Conservation (phyloP, 2,888 invertebrate genomes). For the Heteropelma amictum region DNA sequence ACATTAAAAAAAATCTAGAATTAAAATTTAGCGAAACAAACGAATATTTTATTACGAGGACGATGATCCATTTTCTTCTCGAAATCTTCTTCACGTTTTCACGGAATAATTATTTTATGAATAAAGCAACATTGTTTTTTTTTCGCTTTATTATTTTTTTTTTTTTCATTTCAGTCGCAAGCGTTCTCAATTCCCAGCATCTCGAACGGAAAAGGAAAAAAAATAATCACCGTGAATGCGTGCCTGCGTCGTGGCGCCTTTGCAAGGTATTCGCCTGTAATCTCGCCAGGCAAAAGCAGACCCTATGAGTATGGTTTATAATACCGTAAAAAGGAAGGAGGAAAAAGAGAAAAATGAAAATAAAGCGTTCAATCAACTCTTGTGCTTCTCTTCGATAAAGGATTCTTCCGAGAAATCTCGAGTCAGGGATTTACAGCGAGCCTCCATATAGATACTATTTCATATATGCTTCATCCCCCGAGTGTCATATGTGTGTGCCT, state of each 20-base stretch:
- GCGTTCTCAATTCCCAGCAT: slow-evolving; percentile 18
- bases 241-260: slow-evolving; percentile 28
- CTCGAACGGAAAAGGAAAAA: background rate
- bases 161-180: background rate
- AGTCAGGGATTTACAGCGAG: slow-evolving; percentile 32
- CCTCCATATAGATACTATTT: slow-evolving; percentile 28
- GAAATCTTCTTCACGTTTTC: slow-evolving; percentile 5
- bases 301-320: slow-evolving; percentile 31
- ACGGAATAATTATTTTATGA: slow-evolving; percentile 25
- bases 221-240: slow-evolving; percentile 1
- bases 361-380: slow-evolving; percentile 42
- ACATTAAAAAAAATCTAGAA: too few species aligned
- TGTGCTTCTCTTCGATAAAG: slow-evolving; percentile 45
- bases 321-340: slow-evolving; percentile 12
- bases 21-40: too few species aligned
- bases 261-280: slow-evolving; percentile 54
- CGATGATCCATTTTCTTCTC: too few species aligned
- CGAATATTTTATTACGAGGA: background rate
- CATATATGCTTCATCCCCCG: slow-evolving; percentile 13
- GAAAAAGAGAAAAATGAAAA: slow-evolving; percentile 15
- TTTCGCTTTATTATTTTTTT: background rate
- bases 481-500: too few species aligned
- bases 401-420: slow-evolving; percentile 43
- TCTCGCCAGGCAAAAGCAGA: slow-evolving; percentile 39
- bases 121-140: slow-evolving; percentile 4